Conservation (phyloP, 2,797 vertebrate genomes). For the Micromesistius poutassou region DNA sequence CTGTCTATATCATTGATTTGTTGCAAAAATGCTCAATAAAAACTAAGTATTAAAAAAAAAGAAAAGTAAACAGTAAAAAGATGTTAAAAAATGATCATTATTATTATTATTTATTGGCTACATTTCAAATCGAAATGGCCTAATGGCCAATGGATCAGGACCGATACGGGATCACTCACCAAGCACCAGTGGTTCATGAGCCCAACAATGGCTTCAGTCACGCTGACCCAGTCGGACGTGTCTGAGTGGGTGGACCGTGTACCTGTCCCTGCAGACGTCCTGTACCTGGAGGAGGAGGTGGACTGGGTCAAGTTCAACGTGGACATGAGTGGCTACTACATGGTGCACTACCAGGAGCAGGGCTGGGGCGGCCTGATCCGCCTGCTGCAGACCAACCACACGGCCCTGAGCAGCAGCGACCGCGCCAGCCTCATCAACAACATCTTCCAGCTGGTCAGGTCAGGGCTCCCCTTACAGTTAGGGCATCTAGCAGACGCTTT, state of each 20-base stretch:
- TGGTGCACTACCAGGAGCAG: slow-evolving; percentile 83
- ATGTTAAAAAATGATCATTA: too few relatives aligned
- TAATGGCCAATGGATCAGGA: too few relatives aligned
- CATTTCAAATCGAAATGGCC: too few relatives aligned
- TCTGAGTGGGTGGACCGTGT: not conserved
- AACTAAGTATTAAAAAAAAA: too few relatives aligned
- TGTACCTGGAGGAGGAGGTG: slow-evolving; percentile 81
- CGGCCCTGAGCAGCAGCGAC: slow-evolving; percentile 80
- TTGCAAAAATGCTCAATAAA: too few relatives aligned
- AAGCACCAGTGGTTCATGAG: too few relatives aligned
- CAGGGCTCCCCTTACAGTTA: slow-evolving; percentile 14
- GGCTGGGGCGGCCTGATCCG: slow-evolving; percentile 81
- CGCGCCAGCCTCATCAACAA: slow-evolving; percentile 86
- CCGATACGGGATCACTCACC: too few relatives aligned
- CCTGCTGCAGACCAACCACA: slow-evolving; percentile 79
- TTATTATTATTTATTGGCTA: too few relatives aligned
- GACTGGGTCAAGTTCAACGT: slow-evolving; percentile 93
- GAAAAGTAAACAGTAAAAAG: too few relatives aligned
- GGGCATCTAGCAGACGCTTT: too few relatives aligned
- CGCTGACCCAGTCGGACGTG: not conserved
- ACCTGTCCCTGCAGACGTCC: slow-evolving; percentile 67
- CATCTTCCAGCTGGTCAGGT: slow-evolving; percentile 90
- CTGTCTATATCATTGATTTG: too few relatives aligned
- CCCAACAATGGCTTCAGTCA: not conserved
- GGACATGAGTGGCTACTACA: slow-evolving; percentile 90